Conservation (phyloP, 1,140 invertebrate species). For the Myzus persicae region DNA sequence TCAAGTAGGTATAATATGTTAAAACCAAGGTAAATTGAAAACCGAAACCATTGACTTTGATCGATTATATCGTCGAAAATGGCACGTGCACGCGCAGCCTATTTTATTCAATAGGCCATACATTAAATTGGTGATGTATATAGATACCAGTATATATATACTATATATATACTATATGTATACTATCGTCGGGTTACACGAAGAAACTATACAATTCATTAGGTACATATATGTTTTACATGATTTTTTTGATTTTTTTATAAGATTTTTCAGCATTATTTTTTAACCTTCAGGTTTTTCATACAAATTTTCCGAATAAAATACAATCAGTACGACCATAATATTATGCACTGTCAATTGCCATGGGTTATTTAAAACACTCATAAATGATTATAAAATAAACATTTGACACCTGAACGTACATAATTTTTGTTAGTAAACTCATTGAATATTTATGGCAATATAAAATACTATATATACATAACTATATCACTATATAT, state of each 20-base stretch:
- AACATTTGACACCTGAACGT: neutral
- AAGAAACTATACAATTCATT: neutral
- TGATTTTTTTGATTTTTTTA: neutral
- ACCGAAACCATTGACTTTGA: neutral
- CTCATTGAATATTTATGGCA: neutral
- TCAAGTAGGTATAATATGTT: neutral
- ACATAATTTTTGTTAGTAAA: neutral
- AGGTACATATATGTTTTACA: neutral
- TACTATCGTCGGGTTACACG: neutral
- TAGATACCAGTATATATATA: no score
- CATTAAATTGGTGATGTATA: neutral
- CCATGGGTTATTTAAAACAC: neutral
- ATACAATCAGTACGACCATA: neutral
- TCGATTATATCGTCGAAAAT: neutral
- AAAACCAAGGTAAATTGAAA: neutral
- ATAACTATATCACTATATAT: no score
- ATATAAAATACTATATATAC: no score
- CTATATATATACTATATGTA: no score
- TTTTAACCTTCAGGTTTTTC: neutral
- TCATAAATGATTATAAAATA: neutral
- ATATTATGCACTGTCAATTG: neutral
- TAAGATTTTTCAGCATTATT: neutral
- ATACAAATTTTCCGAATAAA: neutral
- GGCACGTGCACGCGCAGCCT: neutral
- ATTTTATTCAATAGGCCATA: slow-evolving; percentile 1